Evolutionary conservation across 2,888 invertebrate species (phyloP).

Genomic region (Hypolimnas misippus): DNA sequence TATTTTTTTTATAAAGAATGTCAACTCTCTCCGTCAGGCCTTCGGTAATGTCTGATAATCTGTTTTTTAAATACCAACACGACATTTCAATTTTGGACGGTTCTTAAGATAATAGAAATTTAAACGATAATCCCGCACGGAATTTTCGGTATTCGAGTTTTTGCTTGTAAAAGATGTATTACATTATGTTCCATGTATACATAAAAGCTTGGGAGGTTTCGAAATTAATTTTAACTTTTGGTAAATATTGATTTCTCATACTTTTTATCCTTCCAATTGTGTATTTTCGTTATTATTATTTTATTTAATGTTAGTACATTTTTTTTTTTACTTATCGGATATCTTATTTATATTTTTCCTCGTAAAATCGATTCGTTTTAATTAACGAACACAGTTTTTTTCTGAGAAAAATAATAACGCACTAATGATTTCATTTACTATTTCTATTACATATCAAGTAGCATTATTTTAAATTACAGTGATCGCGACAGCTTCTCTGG

Average conservation of each 20-base stretch:
- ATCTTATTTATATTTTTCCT: no score
- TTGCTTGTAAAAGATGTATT: background rate
- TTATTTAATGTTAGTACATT: no score
- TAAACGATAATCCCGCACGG: background rate
- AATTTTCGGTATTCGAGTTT: background rate
- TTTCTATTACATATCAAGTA: background rate
- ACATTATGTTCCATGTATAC: background rate
- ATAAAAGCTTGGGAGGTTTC: background rate
- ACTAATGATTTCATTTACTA: background rate
- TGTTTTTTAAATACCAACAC: constrained; percentile 14
- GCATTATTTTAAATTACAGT: background rate
- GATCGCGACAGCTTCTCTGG: background rate
- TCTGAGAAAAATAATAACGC: no score
- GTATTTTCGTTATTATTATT: no score
- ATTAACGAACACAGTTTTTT: no score
- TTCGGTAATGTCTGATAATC: constrained; percentile 5
- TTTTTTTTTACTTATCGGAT: no score
- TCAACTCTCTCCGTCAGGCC: constrained; percentile 21
- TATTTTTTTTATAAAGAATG: constrained; percentile 18
- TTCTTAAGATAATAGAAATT: constrained; percentile 12
- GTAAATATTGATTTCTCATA: background rate
- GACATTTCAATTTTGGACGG: constrained; percentile 13
- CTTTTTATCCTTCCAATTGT: background rate
- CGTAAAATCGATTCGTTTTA: no score
- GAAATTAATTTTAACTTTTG: background rate